phyloP scores from a whole-genome alignment of 2,113 vertebrate species.

The Chrysochloris asiatica region DNA sequence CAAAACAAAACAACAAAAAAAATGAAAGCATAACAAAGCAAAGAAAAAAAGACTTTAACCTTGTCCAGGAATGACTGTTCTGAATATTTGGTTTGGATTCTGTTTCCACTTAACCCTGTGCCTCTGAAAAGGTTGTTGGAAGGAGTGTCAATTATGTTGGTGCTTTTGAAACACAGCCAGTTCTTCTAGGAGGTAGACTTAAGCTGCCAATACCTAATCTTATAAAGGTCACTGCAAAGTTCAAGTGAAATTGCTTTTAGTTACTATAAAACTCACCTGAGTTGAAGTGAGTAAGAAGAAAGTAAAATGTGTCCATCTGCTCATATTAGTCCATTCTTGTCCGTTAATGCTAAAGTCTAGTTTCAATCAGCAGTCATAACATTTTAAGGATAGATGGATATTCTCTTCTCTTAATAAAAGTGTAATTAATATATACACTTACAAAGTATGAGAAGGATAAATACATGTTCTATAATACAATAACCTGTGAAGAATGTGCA shows the following conservation, averaged over 20 bases:
- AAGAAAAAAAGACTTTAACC: not conserved
- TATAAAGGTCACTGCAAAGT: slow-evolving; percentile 63
- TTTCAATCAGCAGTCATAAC: not conserved
- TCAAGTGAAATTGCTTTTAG: slow-evolving; percentile 69
- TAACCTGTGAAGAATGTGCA: not conserved
- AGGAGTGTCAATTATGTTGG: slow-evolving; percentile 33
- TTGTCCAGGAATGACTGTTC: not conserved
- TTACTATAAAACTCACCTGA: slow-evolving; percentile 42
- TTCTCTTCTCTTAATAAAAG: slow-evolving; percentile 5
- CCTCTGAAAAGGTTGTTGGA: slow-evolving; percentile 52
- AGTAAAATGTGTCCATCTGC: not conserved
- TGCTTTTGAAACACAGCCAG: slow-evolving; percentile 44
- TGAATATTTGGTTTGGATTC: slow-evolving; percentile 9
- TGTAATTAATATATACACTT: not conserved
- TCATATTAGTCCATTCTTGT: not conserved
- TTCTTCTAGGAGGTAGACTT: slow-evolving; percentile 15
- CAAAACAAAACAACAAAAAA: not conserved
- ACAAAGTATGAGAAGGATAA: not conserved
- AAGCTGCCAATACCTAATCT: slow-evolving; percentile 44
- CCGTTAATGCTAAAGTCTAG: not conserved
- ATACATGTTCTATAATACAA: not conserved
- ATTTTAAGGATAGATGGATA: not conserved
- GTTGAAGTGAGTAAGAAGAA: not conserved
- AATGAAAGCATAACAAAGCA: not conserved
- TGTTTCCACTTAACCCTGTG: slow-evolving; percentile 61